Conservation (phyloP, 2,113 vertebrate species). For the Hyaena hyaena region DNA sequence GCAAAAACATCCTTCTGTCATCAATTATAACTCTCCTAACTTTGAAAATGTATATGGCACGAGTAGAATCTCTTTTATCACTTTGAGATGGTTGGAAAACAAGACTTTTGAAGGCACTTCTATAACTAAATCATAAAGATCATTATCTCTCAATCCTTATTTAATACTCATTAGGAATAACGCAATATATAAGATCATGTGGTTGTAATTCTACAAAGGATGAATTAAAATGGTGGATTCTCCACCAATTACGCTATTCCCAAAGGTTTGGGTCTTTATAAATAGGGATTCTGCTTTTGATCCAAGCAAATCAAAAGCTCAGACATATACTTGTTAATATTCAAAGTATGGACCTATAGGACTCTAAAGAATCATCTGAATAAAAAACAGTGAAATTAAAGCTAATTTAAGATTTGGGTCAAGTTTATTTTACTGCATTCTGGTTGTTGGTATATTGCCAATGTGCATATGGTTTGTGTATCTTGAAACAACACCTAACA, state of each 20-base stretch:
- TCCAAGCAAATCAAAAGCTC: not conserved
- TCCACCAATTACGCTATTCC: not conserved
- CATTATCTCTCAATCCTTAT: not conserved
- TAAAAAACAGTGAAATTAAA: constrained; percentile 20
- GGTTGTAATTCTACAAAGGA: not conserved
- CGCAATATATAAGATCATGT: not conserved
- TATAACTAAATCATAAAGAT: not conserved
- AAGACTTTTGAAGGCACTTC: not conserved
- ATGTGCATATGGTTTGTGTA: not conserved
- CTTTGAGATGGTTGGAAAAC: not conserved
- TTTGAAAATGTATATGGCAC: not conserved
- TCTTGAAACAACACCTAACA: not conserved
- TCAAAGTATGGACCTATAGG: not conserved
- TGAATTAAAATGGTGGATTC: not conserved
- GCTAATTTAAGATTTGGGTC: not conserved
- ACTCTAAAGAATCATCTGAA: not conserved
- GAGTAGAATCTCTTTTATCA: not conserved
- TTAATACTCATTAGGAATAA: not conserved
- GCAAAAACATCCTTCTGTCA: not conserved
- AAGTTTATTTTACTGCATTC: not conserved
- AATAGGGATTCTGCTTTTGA: not conserved
- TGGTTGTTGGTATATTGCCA: not conserved
- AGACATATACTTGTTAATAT: not conserved
- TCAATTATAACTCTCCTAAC: not conserved
- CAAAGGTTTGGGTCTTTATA: not conserved